These are phyloP conservation scores for Muntiacus muntjak DNA, from an alignment of 2,113 vertebrate genomes.

Conservation along the genomic window DNA sequence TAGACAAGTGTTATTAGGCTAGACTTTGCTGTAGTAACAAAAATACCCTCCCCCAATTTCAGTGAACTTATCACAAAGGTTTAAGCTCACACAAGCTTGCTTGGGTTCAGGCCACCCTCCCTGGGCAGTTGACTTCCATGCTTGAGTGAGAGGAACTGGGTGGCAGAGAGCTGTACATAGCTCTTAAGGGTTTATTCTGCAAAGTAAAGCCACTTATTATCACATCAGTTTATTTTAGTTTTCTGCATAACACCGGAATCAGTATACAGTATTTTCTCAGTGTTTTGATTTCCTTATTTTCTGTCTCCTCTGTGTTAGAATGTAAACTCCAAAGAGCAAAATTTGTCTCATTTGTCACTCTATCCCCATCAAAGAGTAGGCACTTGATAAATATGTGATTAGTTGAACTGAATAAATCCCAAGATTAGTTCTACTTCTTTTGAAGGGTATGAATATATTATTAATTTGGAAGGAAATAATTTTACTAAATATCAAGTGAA, in stretches of 20 bases:
- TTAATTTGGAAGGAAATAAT: neutral
- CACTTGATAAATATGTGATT: neutral
- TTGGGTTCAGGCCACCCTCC: neutral
- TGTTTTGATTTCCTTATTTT: neutral
- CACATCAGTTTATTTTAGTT: neutral
- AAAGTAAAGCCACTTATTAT: neutral
- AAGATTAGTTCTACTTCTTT: neutral
- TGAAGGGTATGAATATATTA: neutral
- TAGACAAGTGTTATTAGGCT: neutral
- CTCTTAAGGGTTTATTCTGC: neutral
- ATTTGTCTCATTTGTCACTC: neutral
- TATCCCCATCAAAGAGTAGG: neutral
- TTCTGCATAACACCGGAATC: neutral
- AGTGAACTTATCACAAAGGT: neutral
- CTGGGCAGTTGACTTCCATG: neutral
- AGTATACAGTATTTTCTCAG: neutral
- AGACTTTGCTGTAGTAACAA: neutral
- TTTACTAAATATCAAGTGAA: neutral
- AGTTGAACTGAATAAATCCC: neutral
- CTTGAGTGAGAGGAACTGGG: too few species aligned
- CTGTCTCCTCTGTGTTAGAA: neutral
- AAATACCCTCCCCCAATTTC: neutral
- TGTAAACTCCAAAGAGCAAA: neutral
- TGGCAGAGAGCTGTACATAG: neutral
- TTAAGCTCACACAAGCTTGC: neutral